A percentile compares a stretch with the other conserved stretches of the same genome.
Conservation (phyloP, 2,888 invertebrate genomes). For the Cryptophagus acutangulus region DNA sequence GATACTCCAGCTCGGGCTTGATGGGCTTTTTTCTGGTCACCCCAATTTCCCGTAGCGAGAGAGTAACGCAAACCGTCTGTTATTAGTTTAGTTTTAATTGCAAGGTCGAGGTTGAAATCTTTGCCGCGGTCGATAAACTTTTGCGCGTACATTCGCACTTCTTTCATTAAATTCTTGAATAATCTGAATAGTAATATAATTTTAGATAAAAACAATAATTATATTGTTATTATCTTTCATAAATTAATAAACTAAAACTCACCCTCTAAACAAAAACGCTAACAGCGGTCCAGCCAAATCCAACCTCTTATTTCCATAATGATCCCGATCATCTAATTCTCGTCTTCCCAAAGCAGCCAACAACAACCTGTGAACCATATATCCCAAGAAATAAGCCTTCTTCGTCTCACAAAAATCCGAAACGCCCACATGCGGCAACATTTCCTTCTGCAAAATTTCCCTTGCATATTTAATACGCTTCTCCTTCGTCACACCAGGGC, state of each 20-base stretch:
- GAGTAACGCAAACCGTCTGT: slow-evolving; percentile 98
- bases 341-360: slow-evolving; percentile 92
- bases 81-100: slow-evolving; percentile 95
- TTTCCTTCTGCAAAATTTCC: slow-evolving; percentile 99
- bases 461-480: slow-evolving; percentile 98
- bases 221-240: slow-evolving; percentile 2
- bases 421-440: slow-evolving; percentile 98
- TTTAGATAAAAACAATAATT: neutral
- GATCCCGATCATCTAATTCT: slow-evolving; percentile 99
- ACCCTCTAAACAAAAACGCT: slow-evolving; percentile 94
- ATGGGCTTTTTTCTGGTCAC: slow-evolving; percentile 99
- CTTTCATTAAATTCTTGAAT: slow-evolving; percentile 94
- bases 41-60: slow-evolving; percentile 99
- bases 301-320: slow-evolving; percentile 97
- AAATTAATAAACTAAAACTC: too few species aligned
- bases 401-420: slow-evolving; percentile 99
- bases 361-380: slow-evolving; percentile 97
- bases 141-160: slow-evolving; percentile 97
- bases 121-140: slow-evolving; percentile 98
- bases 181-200: slow-evolving; percentile 49
- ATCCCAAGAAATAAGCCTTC: slow-evolving; percentile 97
- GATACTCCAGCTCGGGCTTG: slow-evolving; percentile 95
- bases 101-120: slow-evolving; percentile 95
- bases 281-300: slow-evolving; percentile 96
- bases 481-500: slow-evolving; percentile 97